These are phyloP conservation scores for Agrilus biguttatus DNA, from an alignment of 2,888 invertebrate species.

Conservation along the genomic window DNA sequence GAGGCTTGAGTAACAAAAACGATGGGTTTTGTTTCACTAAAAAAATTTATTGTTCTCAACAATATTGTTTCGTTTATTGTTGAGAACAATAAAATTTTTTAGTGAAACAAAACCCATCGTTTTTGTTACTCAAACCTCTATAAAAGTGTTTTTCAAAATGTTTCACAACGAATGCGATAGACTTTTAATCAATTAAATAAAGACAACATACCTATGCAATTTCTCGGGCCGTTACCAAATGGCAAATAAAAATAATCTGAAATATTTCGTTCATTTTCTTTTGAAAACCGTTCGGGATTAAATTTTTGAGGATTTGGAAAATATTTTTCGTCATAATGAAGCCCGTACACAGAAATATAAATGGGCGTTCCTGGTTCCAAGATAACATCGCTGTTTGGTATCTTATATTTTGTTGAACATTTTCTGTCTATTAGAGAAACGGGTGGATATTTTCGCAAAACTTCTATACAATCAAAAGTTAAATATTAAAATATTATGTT, in stretches of 20 bases:
- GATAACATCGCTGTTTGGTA: slow-evolving; percentile 14
- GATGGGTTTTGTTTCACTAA: too few relatives aligned
- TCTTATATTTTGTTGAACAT: slow-evolving; percentile 14
- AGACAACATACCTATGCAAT: slow-evolving; percentile 18
- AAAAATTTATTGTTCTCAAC: too few relatives aligned
- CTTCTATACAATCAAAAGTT: slow-evolving; percentile 16
- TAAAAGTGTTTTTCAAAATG: too few relatives aligned
- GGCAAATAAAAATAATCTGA: slow-evolving; percentile 15
- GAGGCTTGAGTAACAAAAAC: too few relatives aligned
- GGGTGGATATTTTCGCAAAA: slow-evolving; percentile 26
- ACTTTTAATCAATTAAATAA: too few relatives aligned
- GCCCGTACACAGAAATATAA: slow-evolving; percentile 18
- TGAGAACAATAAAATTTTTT: too few relatives aligned
- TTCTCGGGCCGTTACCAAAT: slow-evolving; percentile 18
- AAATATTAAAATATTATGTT: neutral
- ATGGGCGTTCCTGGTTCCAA: slow-evolving; percentile 20
- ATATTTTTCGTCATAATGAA: slow-evolving; percentile 19
- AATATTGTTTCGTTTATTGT: too few relatives aligned
- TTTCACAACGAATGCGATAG: too few relatives aligned
- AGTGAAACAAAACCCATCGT: too few relatives aligned
- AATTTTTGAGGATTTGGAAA: slow-evolving; percentile 19
- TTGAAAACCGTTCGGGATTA: slow-evolving; percentile 17
- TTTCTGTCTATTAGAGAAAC: slow-evolving; percentile 15
- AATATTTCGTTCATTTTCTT: slow-evolving; percentile 11
- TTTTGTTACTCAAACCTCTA: too few relatives aligned